Evolutionary conservation across 2,797 vertebrate genomes (phyloP).

Genomic region (Catostomus latipinnis): DNA sequence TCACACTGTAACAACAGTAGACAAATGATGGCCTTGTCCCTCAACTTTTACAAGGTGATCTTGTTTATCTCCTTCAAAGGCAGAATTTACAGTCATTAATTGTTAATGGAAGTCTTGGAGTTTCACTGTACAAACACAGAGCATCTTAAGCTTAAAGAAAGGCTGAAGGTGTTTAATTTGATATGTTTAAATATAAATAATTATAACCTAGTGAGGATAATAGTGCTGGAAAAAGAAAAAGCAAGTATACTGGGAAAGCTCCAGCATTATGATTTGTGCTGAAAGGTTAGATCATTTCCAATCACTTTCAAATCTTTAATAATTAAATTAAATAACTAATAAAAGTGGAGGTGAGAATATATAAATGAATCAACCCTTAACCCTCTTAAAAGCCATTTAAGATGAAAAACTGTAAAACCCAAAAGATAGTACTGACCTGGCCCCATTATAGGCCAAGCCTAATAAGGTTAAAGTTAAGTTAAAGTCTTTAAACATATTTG

Average conservation of each 20-base stretch:
- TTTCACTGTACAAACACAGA: background rate
- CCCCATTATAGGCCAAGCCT: conserved; percentile 12
- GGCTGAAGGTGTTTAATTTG: conserved; percentile 8
- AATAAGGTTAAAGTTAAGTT: conserved; percentile 5
- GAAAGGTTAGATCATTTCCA: background rate
- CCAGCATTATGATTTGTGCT: conserved; percentile 19
- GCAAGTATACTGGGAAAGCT: background rate
- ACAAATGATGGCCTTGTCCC: background rate
- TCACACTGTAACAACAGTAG: conserved; percentile 5
- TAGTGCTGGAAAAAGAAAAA: background rate
- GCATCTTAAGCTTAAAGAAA: background rate
- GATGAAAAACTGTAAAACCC: background rate
- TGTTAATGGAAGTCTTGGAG: background rate
- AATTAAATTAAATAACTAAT: background rate
- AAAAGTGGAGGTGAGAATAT: background rate
- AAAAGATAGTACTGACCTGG: conserved; percentile 11
- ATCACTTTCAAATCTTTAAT: background rate
- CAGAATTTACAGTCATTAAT: background rate
- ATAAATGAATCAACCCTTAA: background rate
- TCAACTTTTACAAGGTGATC: background rate
- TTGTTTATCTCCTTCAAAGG: background rate
- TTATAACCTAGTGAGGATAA: conserved; percentile 2
- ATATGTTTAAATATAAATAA: conserved; percentile 3
- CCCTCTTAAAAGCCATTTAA: background rate
- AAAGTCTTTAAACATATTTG: conserved; percentile 35